Evolutionary conservation across 2,113 vertebrate genomes (phyloP), one percentile per base, ranked within the genome.

Genomic region (Pterocles gutturalis): DNA sequence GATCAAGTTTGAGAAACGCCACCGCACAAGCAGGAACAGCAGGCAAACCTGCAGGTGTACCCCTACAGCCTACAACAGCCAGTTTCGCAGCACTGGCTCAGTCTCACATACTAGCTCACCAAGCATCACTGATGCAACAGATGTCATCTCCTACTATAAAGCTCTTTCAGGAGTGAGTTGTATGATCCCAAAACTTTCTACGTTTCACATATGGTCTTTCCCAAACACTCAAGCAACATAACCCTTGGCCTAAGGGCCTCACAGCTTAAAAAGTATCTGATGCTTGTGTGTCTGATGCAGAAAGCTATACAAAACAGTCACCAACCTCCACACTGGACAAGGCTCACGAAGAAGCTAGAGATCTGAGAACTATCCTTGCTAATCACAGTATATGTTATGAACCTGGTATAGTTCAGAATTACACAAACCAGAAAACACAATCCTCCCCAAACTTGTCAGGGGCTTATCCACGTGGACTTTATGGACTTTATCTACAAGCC

Each of bases 191-290:
- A 21, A 73, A 24, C 29, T 49, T 51, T 4, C 48, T 36, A 5
- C 0, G 0, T 76, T 73, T 80, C 54, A 76, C 11, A 17, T 13
- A 15, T 0, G 1, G 26, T 24, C 54, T 45, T 65, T 36, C 46
- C 58, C 24, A 77, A 89, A 60, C 20, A 17, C 16, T 34, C 1
- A 0, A 51, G 24, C 41, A 64, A 51, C 5, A 49, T 22, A 83
- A 48, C 7, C n/a, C 34, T 38, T 53, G 20, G 26, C 25, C 15
- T 41, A 80, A 86, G n/a, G 58, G 22, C 34, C 36, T 77, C 25
- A 21, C 11, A 78, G 14, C 17, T 61, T 67, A 26, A 57, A 60
- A 11, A 62, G 5, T 9, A 66, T 4, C 19, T 49, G 34, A 46
- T 13, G 21, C 49, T 31, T 34, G 5, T 4, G 5, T 17, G 13